Base-by-base conservation (phyloP, 2,888 invertebrate species). In the Stegophylla sp. region DNA sequence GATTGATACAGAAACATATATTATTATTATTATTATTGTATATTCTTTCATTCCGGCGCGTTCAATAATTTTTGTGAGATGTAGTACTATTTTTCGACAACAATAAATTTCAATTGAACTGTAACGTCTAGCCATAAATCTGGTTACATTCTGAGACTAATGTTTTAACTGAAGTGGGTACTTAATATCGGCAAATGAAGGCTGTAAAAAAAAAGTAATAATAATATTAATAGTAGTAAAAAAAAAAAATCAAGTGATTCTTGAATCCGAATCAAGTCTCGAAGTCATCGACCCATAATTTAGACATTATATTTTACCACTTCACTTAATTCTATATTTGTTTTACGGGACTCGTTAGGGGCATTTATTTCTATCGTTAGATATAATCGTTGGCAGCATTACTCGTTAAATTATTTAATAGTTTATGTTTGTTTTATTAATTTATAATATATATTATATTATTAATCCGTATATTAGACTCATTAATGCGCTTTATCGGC, bases 241-340 rank as follows among this genome's bases (percentile, higher is more conserved):
- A 34, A 5, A 43, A 56, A 72, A 20, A 26, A 56, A 59, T 43
- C 56, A 10, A 53, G 7, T 34, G 20, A 61, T 74, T 63, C 48
- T 74, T 15, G 28, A 74, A 74, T n/a, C 28, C 51, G 7, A 41
- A 53, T 66, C 23, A 23, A 51, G 17, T 23, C 2, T 66, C 10
- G 2, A 48, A 64, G 75, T 75, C 53, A 75, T 75, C 64, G 64
- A 75, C 64, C 64, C 20, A 48, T 41, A 23, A 45, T 45, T 73
- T 45, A 23, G 12, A 53, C 20, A 51, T 75, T 63, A 43, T 53
- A 66, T 7, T 56, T 26, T 48, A 64, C 75, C 64, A 75, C 75
- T 75, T 75, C 75, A 75, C 64, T 64, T 23, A 15, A 53, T 64
- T 53, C 41, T 75, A 66, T 53, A 66, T 66, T 53, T 53, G n/a